Base-by-base conservation (phyloP, 2,113 vertebrate genomes). In the Lepidothrix coronata region DNA sequence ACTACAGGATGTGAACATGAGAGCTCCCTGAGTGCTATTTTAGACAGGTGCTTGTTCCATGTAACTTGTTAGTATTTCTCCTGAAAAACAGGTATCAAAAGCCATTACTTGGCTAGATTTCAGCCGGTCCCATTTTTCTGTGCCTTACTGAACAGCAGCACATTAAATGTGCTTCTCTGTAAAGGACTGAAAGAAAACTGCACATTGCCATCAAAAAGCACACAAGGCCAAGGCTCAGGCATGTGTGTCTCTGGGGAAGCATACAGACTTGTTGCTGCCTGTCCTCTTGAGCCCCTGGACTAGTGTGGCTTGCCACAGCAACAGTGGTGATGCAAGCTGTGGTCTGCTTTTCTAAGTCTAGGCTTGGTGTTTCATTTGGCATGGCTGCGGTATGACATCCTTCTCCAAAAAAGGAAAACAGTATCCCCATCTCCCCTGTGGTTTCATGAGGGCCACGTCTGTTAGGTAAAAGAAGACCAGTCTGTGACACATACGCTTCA, bases 231-330 rank as follows among this genome's bases (percentile, higher is more conserved):
- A 9, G 35, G 44, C 16, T 77, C 27, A 41, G 37, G 9, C 12
- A 8, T 0, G 4, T 3, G 15, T 35, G 21, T 4, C 68, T 20
- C 14, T 41, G 58, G 27, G 37, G 46, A 59, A 73, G 30, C 1
- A 0, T 10, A 12, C 1, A 48, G 5, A 23, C 3, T 12, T 0
- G 0, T 24, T 37, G 35, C 79, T 65, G 17, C 55, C 74, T 30
- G 49, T 27, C 33, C 22, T n/a, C 25, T 21, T 4, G 5, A 81
- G 52, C 24, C 44, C 19, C 31, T 16, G 68, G 74, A 25, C 14
- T 28, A 11, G 9, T 0, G 3, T 25, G 9, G 1, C 24, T 46
- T 31, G 57, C 25, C 62, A 55, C 28, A 1, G 4, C 18, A 17
- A 58, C 0, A 0, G 21, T 28, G 11, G 54, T 15, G 24, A 27